These are phyloP conservation scores for Leuciscus waleckii DNA, from an alignment of 2,797 vertebrate genomes.

Conservation along the genomic window DNA sequence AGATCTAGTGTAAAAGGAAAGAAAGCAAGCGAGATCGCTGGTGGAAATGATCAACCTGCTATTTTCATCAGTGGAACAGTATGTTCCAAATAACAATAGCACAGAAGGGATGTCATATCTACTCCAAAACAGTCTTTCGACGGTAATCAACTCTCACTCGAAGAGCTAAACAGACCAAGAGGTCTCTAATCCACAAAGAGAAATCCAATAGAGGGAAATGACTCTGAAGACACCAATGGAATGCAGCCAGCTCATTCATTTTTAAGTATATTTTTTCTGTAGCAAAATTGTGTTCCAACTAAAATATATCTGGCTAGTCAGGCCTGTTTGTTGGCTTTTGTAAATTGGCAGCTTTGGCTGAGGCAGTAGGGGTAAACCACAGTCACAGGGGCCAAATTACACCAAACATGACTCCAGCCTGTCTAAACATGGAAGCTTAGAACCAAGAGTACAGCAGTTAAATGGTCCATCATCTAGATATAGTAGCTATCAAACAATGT, in stretches of 20 bases:
- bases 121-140: constrained; percentile 62
- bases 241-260: neutral
- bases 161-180: constrained; percentile 51
- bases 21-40: constrained; percentile 21
- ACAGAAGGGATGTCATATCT: constrained; percentile 62
- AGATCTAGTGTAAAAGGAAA: neutral
- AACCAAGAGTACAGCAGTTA: neutral
- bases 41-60: constrained; percentile 55
- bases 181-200: constrained; percentile 8
- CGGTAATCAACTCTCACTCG: constrained; percentile 66
- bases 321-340: constrained; percentile 16
- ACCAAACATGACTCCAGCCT: constrained; percentile 13
- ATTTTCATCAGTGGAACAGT: constrained; percentile 68
- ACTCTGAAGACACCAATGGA: neutral
- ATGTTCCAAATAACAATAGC: constrained; percentile 75
- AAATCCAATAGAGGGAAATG: neutral
- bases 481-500: neutral
- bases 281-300: neutral
- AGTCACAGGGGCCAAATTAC: constrained; percentile 38
- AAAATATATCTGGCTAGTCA: constrained; percentile 8
- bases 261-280: neutral
- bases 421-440: constrained; percentile 11
- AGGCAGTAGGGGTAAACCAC: constrained; percentile 5
- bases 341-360: constrained; percentile 23
- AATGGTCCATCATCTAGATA: neutral